Evolutionary conservation across 2,888 invertebrate species (phyloP).

Genomic region (Sphaeridia pumilis): DNA sequence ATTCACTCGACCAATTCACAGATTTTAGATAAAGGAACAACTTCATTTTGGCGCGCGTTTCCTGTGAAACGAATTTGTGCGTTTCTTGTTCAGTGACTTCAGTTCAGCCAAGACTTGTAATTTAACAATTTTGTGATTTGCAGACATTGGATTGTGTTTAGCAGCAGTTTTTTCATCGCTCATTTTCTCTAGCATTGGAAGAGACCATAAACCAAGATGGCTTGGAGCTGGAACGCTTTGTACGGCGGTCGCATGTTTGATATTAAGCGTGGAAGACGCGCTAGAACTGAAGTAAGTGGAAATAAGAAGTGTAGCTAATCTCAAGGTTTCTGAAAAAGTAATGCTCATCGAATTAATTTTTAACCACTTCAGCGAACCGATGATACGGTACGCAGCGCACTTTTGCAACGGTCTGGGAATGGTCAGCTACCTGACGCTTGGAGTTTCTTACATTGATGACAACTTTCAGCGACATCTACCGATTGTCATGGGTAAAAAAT

Average conservation of each 20-base stretch:
- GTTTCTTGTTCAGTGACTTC: too few species aligned
- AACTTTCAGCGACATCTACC: constrained; percentile 14
- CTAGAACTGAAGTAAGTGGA: constrained; percentile 3
- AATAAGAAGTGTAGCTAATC: not conserved
- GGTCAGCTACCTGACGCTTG: constrained; percentile 1
- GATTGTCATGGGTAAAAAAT: constrained; percentile 8
- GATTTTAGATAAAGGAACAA: too few species aligned
- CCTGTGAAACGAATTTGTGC: too few species aligned
- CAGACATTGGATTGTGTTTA: constrained; percentile 8
- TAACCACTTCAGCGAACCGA: not conserved
- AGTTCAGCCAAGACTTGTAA: too few species aligned
- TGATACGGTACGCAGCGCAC: constrained; percentile 4
- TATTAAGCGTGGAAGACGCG: not conserved
- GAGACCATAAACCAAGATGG: constrained; percentile 14
- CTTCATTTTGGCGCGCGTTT: too few species aligned
- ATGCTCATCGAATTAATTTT: not conserved
- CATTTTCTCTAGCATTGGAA: constrained; percentile 5
- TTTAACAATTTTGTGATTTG: not conserved
- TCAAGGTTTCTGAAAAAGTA: not conserved
- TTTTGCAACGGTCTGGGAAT: constrained; percentile 11
- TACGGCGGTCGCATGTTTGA: constrained; percentile 8
- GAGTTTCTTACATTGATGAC: constrained; percentile 9
- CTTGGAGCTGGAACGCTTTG: constrained; percentile 9
- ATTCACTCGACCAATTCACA: too few species aligned
- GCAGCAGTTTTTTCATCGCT: constrained; percentile 2